Base-by-base conservation (phyloP, 2,888 invertebrate genomes). In the Synanthedon myopaeformis region DNA sequence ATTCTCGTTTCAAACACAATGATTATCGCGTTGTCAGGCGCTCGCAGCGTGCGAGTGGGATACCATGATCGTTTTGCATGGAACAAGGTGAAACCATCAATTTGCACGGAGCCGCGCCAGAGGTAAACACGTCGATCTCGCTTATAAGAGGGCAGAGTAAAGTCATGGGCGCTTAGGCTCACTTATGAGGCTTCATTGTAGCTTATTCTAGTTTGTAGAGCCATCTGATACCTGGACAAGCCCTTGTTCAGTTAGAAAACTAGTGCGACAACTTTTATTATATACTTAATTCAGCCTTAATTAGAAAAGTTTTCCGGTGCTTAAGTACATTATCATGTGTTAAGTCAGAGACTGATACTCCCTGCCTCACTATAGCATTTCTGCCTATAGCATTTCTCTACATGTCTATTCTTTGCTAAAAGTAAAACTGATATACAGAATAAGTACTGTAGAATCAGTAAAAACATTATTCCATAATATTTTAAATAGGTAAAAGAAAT, bases 51-150 rank as follows among this genome's bases (percentile, higher is more conserved):
- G 83, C 75, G 80, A 82, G 72, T 69, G 74, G 70, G 83, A 82
- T 63, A 76, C 74, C 74, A 70, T 74, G 80, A 82, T 81, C 76
- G 78, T 80, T 84, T 84, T 82, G 81, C 80, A 78, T 78, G 77
- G 70, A 78, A 78, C 76, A 73, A 79, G 79, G 78, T 79, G 81
- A 78, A 85, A 82, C 82, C 82, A 76, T 79, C 79, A 83, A 85
- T 84, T 84, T 85, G 72, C 75, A 71, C 74, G 59, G 66, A 66
- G 73, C 72, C 70, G 71, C 67, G 66, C 66, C 64, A 70, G 67
- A 74, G 74, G 73, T 76, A 77, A 77, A 75, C 69, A 73, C 67
- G 73, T 74, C 74, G 75, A 74, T 77, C 75, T 71, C 64, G 67
- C 64, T 70, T 70, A 66, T 69, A 72, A 71, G 69, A 70, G 69